Conservation (phyloP, 2,113 vertebrate species). For the Dermatemys mawii region DNA sequence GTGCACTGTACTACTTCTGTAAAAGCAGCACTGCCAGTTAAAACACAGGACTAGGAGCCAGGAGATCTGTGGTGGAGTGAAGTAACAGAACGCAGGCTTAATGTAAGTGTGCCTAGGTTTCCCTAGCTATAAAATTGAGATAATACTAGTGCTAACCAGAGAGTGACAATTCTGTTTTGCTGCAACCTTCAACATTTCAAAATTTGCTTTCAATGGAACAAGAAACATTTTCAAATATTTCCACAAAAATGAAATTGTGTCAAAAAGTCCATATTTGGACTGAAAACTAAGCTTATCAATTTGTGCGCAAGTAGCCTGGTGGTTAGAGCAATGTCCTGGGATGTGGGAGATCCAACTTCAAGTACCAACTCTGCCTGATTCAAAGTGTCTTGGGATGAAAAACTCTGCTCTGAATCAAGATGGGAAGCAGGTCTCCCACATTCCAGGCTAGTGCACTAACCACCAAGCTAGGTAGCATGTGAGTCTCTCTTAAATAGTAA, state of each 20-base stretch:
- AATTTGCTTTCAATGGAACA: background rate
- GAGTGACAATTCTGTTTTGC: fast-evolving
- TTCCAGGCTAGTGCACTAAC: fast-evolving
- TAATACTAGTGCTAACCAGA: background rate
- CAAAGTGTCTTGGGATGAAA: background rate
- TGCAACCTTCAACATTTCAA: background rate
- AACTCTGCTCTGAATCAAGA: background rate
- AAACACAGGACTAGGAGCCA: background rate
- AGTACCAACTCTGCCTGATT: background rate
- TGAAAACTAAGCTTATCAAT: background rate
- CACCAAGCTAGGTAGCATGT: background rate
- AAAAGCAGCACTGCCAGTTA: background rate
- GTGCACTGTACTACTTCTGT: background rate
- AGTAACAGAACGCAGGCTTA: fast-evolving
- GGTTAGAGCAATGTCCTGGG: background rate
- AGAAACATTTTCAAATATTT: background rate
- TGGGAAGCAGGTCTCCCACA: background rate
- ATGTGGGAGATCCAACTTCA: background rate
- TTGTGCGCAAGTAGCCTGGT: background rate
- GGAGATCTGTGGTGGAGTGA: fast-evolving
- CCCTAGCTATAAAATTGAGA: fast-evolving
- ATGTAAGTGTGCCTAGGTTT: fast-evolving
- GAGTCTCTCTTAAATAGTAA: background rate
- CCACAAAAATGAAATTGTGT: background rate
- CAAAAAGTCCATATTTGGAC: background rate